phyloP scores from a whole-genome alignment of 2,888 invertebrate species.

The Eupithecia vulgata region DNA sequence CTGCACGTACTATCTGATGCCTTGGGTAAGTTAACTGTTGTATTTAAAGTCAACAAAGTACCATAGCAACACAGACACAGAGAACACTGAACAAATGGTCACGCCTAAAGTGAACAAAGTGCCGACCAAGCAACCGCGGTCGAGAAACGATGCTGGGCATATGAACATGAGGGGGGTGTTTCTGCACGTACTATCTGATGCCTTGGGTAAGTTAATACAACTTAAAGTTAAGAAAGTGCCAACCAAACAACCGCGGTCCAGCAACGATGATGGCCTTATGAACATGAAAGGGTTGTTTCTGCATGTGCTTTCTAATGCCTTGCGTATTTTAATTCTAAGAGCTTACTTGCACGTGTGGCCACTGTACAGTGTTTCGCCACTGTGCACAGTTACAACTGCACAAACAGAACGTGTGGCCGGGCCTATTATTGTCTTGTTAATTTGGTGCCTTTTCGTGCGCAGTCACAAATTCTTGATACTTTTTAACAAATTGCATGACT shows the following conservation, averaged over 20 bases:
- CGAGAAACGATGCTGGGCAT: conserved; percentile 86
- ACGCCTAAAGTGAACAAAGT: conserved; percentile 63
- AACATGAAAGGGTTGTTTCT: conserved; percentile 99
- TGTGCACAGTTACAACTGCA: too few species aligned
- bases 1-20: conserved; percentile 98
- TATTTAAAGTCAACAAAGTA: too few species aligned
- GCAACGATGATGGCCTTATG: conserved; percentile 90
- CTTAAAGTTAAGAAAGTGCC: conserved; percentile 59
- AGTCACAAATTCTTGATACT: background rate
- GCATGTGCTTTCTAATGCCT: conserved; percentile 97
- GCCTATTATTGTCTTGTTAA: background rate
- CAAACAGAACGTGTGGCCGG: too few species aligned
- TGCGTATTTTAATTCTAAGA: too few species aligned
- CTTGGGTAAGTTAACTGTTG: conserved; percentile 85
- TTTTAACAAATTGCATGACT: background rate
- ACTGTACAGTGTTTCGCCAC: too few species aligned
- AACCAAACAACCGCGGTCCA: conserved; percentile 62
- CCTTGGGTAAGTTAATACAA: conserved; percentile 90
- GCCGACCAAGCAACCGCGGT: conserved; percentile 64
- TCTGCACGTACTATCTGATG: conserved; percentile 97
- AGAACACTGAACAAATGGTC: conserved; percentile 80
- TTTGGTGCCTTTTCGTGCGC: background rate
- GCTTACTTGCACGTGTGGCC: too few species aligned
- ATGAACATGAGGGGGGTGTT: conserved; percentile 99
- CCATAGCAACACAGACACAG: conserved; percentile 68